Conservation (phyloP, 2,888 invertebrate genomes). For the Noctua janthina region DNA sequence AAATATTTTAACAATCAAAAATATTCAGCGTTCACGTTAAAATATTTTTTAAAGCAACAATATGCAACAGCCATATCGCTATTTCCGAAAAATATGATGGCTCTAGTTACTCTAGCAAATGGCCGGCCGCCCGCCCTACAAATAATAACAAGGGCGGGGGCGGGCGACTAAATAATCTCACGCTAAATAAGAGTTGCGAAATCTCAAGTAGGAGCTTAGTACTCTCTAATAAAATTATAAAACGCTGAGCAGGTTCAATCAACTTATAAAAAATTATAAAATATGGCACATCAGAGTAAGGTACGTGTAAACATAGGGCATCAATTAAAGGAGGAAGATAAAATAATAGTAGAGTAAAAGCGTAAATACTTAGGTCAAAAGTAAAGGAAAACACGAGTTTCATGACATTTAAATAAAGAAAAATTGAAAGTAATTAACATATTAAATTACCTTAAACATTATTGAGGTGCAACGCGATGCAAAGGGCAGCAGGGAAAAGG, state of each 20-base stretch:
- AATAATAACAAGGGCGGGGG: neutral
- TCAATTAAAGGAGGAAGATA: neutral
- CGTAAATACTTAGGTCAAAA: neutral
- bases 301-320: neutral
- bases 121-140: constrained; percentile 10
- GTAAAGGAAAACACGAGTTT: constrained; percentile 4
- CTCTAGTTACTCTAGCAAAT: constrained; percentile 11
- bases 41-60: constrained; percentile 5
- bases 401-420: neutral
- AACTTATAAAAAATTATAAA: neutral
- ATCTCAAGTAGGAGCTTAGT: neutral
- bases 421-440: constrained; percentile 20
- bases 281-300: neutral
- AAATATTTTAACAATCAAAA: neutral
- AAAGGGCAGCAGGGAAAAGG: constrained; percentile 18
- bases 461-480: constrained; percentile 40
- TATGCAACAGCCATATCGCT: neutral
- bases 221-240: neutral
- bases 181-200: neutral
- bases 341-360: neutral
- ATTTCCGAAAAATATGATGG: constrained; percentile 3
- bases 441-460: constrained; percentile 23
- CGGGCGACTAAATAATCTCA: neutral
- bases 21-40: neutral
- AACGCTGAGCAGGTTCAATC: neutral